Conservation (phyloP, 2,797 vertebrate species). For the Enteromius mattozi region DNA sequence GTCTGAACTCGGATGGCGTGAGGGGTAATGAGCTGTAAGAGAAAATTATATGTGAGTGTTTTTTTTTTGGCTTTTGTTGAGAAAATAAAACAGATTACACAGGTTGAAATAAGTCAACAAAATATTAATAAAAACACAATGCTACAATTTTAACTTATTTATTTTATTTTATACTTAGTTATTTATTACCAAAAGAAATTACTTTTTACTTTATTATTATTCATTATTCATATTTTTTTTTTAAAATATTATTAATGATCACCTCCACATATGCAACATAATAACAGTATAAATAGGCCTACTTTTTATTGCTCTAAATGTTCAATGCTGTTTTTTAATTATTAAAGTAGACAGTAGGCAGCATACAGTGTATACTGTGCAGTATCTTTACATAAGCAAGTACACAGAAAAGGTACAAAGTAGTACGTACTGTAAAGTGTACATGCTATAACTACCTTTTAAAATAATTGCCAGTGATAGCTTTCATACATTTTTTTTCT, state of each 20-base stretch:
- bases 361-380: not conserved
- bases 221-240: no score
- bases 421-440: not conserved
- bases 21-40: conserved; percentile 91
- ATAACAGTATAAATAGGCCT: not conserved
- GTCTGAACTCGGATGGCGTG: conserved; percentile 98
- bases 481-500: not conserved
- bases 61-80: not conserved
- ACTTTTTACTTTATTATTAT: not conserved
- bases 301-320: not conserved
- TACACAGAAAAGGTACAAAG: not conserved
- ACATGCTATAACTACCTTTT: not conserved
- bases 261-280: no score
- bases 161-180: no score
- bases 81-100: not conserved
- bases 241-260: no score
- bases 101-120: not conserved
- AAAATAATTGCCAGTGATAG: not conserved
- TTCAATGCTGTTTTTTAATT: not conserved
- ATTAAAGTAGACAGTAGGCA: not conserved
- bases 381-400: not conserved
- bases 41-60: not conserved
- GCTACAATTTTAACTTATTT: not conserved
- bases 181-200: not conserved
- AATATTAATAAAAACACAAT: not conserved